Evolutionary conservation across 2,113 vertebrate species (phyloP), one percentile per base, ranked within the genome.

Genomic region (Gymnarchus niloticus): DNA sequence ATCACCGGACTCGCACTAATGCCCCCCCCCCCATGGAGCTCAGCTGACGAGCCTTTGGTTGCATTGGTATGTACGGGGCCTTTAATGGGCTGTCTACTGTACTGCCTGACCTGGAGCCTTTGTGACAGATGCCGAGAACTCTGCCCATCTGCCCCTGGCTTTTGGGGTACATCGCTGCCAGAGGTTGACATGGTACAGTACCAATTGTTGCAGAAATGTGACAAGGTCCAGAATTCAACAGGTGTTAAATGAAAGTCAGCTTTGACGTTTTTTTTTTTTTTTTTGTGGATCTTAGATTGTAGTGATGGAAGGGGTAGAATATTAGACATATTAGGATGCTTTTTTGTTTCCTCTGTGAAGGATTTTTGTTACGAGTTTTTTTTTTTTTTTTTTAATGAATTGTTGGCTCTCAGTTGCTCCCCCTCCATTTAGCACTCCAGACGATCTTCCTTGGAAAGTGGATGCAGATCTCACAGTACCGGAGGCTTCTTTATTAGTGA

Each of bases 51-150:
- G 81, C 25, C 87, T 83, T 85, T 65, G 3, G 6, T 52, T 17
- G 57, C 33, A 25, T 25, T 56, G 12, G 61, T 54, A 85, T 81
- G 54, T 52, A 82, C 61, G 54, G 54, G 54, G 85, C 46, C 81
- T 59, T 83, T 87, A 89, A 86, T 80, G 84, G 78, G 54, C 81
- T 25, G 83, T 57, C 85, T 48, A 85, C 83, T 84, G 86, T 83
- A 81, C 61, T 57, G 52, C 57, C 73, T 86, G 76, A 87, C 87
- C 85, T 86, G 12, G 86, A 91, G 82, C 65, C 83, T 84, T 89
- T 83, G 88, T 90, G 91, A 89, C 89, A 87, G 86, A 77, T 81
- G 81, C 86, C 88, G 87, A 87, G 19, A 23, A 89, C 87, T 87
- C 33, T 83, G 21, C 54, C 77, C 6, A 78, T 6, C 44, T 69